A percentile compares a stretch with the other conserved stretches of the same genome.
Evolutionary conservation across 2,797 vertebrate species (phyloP).

Genomic region (Trachurus trachurus): DNA sequence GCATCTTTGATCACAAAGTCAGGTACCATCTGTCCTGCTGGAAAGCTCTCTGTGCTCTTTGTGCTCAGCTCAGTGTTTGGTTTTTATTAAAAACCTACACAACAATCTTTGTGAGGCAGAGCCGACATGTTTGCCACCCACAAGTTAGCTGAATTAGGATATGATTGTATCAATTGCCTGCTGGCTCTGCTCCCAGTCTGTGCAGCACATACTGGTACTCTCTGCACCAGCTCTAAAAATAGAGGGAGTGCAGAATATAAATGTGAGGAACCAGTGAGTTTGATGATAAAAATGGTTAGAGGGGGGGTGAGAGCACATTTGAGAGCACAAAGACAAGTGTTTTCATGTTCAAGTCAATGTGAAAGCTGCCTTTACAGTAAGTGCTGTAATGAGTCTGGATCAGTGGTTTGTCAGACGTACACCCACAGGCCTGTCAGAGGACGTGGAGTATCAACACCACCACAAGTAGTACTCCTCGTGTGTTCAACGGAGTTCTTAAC

Average conservation of each 20-base stretch:
- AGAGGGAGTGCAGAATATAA: conserved; percentile 29
- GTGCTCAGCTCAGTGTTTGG: conserved; percentile 30
- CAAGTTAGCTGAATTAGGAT: conserved; percentile 56
- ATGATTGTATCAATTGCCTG: conserved; percentile 66
- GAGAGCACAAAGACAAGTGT: not conserved
- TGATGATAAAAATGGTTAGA: conserved; percentile 13
- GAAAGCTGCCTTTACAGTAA: not conserved
- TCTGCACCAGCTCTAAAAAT: not conserved
- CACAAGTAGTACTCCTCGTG: not conserved
- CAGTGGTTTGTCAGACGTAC: not conserved
- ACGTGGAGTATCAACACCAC: not conserved
- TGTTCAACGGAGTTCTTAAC: not conserved
- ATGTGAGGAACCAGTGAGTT: conserved; percentile 9
- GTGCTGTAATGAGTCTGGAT: not conserved
- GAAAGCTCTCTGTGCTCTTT: conserved; percentile 14
- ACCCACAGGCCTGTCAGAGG: not conserved
- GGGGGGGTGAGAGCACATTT: not conserved
- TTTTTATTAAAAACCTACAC: conserved; percentile 36
- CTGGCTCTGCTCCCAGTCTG: conserved; percentile 64
- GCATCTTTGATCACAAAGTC: conserved; percentile 7
- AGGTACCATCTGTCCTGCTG: not conserved
- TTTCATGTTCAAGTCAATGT: conserved; percentile 1
- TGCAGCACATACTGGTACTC: conserved; percentile 47
- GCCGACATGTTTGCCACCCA: conserved; percentile 60
- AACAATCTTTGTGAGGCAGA: conserved; percentile 37